Percentiles rank a stretch among this genome's conserved stretches.
Conservation (phyloP, 2,888 invertebrate species). For the Nemotelus nigrinus region DNA sequence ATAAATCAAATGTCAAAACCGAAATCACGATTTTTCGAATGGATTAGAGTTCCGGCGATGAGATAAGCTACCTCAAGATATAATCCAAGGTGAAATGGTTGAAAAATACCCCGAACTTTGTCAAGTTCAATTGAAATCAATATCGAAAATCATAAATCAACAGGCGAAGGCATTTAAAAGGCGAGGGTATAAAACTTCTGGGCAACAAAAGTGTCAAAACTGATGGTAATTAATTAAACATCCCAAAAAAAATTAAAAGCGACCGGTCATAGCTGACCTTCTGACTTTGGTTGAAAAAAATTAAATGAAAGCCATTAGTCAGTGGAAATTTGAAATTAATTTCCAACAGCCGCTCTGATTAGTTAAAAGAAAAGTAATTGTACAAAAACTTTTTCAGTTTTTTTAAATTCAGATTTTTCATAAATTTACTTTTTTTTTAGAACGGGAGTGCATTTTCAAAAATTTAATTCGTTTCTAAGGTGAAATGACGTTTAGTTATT, state of each 20-base stretch:
- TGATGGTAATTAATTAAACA: conserved; percentile 41
- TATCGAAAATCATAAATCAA: conserved; percentile 11
- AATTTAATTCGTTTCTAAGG: no score
- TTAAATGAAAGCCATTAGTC: no score
- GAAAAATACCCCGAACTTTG: neutral
- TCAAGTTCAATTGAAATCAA: conserved; percentile 12
- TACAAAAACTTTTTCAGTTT: no score
- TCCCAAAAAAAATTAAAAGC: neutral
- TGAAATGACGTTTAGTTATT: no score
- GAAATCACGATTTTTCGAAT: conserved; percentile 8
- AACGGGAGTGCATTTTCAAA: no score
- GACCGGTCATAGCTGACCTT: no score
- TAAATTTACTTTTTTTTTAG: no score
- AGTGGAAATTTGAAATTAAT: no score
- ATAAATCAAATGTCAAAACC: conserved; percentile 36
- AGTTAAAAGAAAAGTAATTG: no score
- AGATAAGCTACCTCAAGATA: neutral
- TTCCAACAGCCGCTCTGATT: no score
- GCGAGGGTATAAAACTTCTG: neutral
- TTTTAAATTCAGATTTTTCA: no score
- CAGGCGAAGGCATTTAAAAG: neutral
- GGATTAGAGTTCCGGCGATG: neutral
- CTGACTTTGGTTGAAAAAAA: no score
- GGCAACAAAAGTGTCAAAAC: conserved; percentile 40
- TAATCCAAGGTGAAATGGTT: neutral